These are phyloP conservation scores for Iguana delicatissima DNA, from an alignment of 2,797 vertebrate genomes.

Conservation along the genomic window DNA sequence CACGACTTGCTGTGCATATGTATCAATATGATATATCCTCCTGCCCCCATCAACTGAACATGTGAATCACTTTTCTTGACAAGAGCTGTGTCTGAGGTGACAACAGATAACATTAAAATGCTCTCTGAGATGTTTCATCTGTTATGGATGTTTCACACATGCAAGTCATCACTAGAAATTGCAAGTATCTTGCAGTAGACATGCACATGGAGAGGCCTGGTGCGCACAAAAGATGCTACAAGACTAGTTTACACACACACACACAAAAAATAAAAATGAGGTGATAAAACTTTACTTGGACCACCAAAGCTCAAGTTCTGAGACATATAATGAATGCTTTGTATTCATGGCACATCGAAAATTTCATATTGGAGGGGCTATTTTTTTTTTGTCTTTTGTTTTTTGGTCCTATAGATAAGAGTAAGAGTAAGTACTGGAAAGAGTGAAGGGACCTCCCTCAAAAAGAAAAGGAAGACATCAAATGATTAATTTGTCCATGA, in stretches of 20 bases:
- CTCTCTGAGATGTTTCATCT: background rate
- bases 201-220: background rate
- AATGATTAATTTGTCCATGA: no score
- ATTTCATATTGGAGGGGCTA: background rate
- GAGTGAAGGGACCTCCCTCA: background rate
- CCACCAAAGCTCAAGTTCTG: background rate
- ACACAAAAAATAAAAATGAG: no score
- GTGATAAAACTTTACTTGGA: background rate
- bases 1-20: background rate
- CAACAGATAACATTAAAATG: background rate
- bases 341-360: background rate
- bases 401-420: background rate
- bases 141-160: background rate
- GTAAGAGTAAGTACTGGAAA: background rate
- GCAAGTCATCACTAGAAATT: background rate
- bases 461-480: background rate
- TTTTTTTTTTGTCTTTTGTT: background rate
- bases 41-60: background rate
- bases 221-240: background rate
- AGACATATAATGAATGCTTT: background rate
- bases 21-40: background rate
- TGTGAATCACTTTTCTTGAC: background rate
- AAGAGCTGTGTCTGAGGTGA: background rate
- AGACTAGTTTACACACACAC: background rate
- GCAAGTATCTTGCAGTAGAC: background rate